Conservation (phyloP, 92 coral and sea anemone genomes). For the Bergia puertoricense region DNA sequence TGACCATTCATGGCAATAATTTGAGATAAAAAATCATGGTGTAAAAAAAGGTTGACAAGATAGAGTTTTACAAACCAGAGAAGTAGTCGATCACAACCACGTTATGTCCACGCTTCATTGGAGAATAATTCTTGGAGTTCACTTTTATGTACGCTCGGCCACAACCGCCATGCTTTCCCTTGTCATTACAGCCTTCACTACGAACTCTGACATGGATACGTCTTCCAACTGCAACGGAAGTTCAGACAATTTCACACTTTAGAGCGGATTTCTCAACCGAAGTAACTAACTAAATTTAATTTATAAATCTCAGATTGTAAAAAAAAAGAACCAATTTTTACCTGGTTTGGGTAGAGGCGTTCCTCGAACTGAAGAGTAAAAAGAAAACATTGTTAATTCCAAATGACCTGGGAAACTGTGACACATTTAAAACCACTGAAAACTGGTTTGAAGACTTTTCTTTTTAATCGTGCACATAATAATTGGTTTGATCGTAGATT, state of each 20-base stretch:
- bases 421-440: too few relatives aligned
- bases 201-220: conserved; percentile 38
- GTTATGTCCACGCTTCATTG: conserved; percentile 41
- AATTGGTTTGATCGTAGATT: too few relatives aligned
- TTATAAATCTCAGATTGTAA: neutral
- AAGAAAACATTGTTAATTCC: too few relatives aligned
- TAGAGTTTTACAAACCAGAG: conserved; percentile 13
- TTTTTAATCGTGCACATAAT: too few relatives aligned
- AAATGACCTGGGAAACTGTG: too few relatives aligned
- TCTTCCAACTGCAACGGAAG: conserved; percentile 25
- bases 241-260: neutral
- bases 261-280: neutral
- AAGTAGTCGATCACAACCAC: conserved; percentile 35
- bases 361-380: neutral
- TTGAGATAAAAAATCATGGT: too few relatives aligned
- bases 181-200: conserved; percentile 35
- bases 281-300: neutral
- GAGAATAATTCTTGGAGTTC: conserved; percentile 35
- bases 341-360: conserved; percentile 32
- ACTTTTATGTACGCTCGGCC: conserved; percentile 31
- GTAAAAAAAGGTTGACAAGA: neutral
- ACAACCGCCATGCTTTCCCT: conserved; percentile 29
- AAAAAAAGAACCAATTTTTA: neutral
- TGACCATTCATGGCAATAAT: too few relatives aligned
- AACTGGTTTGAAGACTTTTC: too few relatives aligned